These are phyloP conservation scores for Drosophila gaucha DNA, from an alignment of 2,888 invertebrate genomes.

Conservation along the genomic window DNA sequence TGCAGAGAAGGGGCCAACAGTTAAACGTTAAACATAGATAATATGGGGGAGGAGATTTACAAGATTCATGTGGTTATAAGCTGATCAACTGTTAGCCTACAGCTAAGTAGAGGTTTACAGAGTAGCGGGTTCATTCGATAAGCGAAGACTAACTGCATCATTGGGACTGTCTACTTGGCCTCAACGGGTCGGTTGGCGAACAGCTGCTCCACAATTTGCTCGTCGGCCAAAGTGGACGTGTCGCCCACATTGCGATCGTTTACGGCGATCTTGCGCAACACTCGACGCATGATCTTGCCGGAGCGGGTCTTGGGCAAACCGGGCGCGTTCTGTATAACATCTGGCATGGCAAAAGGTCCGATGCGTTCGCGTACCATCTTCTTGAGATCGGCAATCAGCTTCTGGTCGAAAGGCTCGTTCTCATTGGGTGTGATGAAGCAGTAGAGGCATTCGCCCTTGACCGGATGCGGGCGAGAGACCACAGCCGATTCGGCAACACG, in stretches of 20 bases:
- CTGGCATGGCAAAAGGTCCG: constrained; percentile 98
- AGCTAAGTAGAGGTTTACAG: constrained; percentile 38
- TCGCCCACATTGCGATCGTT: constrained; percentile 97
- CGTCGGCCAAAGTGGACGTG: constrained; percentile 96
- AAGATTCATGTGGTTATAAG: constrained; percentile 50
- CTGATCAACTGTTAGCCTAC: constrained; percentile 37
- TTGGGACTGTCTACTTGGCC: constrained; percentile 72
- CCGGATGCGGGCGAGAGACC: constrained; percentile 95
- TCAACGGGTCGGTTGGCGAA: constrained; percentile 89
- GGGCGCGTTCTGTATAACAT: constrained; percentile 96
- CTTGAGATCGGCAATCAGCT: constrained; percentile 90
- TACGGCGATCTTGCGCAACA: constrained; percentile 95
- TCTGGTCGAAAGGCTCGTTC: constrained; percentile 89
- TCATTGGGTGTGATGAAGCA: constrained; percentile 97
- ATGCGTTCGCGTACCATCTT: constrained; percentile 94
- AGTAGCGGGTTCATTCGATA: constrained; percentile 30
- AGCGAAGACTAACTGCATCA: constrained; percentile 16
- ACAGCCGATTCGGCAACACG: constrained; percentile 97
- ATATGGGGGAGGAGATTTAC: constrained; percentile 65
- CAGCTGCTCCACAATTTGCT: constrained; percentile 92
- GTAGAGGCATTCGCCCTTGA: constrained; percentile 98
- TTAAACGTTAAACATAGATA: constrained; percentile 30
- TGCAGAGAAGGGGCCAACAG: constrained; percentile 36
- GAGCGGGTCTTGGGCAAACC: constrained; percentile 98
- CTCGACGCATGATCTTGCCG: constrained; percentile 98